phyloP scores from a whole-genome alignment of 2,888 invertebrate species.

The Nemapogon koenigi region DNA sequence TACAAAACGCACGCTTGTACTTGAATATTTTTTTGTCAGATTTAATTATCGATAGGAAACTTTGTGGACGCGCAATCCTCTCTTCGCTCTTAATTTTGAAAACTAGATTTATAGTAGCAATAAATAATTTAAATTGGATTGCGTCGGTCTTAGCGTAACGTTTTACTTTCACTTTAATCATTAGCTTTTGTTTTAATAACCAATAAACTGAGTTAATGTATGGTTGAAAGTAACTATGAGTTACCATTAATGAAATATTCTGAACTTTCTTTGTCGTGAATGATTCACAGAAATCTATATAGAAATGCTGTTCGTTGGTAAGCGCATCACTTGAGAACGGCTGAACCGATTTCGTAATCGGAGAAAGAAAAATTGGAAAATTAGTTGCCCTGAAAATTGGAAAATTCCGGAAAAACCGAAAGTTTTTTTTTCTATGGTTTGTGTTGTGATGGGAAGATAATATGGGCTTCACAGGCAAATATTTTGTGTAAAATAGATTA shows the following conservation, averaged over 20 bases:
- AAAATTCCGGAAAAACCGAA: no score
- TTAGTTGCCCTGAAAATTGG: no score
- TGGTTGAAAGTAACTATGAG: constrained; percentile 5
- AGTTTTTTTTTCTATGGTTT: no score
- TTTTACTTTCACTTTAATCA: constrained; percentile 12
- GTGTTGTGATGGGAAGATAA: no score
- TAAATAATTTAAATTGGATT: constrained; percentile 13
- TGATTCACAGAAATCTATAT: no score
- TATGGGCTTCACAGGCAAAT: no score
- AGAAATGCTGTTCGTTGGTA: no score
- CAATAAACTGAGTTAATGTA: constrained; percentile 11
- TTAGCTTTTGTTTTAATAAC: constrained; percentile 11
- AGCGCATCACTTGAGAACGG: no score
- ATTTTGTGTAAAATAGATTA: no score
- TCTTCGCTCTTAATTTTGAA: constrained; percentile 8
- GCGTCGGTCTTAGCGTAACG: constrained; percentile 8
- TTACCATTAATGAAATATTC: constrained; percentile 6
- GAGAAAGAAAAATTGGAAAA: no score
- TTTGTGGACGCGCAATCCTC: constrained; percentile 1
- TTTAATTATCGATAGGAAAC: no score
- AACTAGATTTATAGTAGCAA: constrained; percentile 11
- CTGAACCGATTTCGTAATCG: no score
- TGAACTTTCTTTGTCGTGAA: constrained; percentile 3
- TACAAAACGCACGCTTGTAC: neutral
- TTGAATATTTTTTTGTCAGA: neutral